Evolutionary conservation across 2,888 invertebrate genomes (phyloP).

Genomic region (Esperia sulphurella): DNA sequence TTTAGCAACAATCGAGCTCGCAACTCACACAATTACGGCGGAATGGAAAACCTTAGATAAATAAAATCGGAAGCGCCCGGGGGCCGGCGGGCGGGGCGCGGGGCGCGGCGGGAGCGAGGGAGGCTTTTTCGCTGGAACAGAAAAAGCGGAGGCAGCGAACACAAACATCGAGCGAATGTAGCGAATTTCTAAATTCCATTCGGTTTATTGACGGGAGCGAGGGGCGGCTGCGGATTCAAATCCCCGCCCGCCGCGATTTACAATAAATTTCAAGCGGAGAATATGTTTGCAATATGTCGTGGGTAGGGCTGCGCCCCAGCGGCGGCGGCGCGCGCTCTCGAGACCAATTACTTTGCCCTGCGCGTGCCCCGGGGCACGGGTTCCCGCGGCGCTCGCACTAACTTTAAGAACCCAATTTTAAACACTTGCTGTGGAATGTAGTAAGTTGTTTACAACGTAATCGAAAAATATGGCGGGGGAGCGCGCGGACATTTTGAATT

Average conservation of each 20-base stretch:
- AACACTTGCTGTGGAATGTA: constrained; percentile 58
- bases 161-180: constrained; percentile 70
- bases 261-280: constrained; percentile 75
- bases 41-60: constrained; percentile 77
- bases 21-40: constrained; percentile 74
- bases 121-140: constrained; percentile 45
- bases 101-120: constrained; percentile 18
- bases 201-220: constrained; percentile 66
- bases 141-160: constrained; percentile 70
- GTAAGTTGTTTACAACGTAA: constrained; percentile 66
- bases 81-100: constrained; percentile 14
- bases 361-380: constrained; percentile 26
- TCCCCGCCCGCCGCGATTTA: constrained; percentile 69
- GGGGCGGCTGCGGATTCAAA: constrained; percentile 50
- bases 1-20: constrained; percentile 71
- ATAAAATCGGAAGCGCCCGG: constrained; percentile 69
- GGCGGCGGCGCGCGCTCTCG: constrained; percentile 31
- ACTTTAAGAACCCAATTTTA: constrained; percentile 50
- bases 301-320: constrained; percentile 11
- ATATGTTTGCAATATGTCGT: constrained; percentile 75
- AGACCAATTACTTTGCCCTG: too few species aligned
- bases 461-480: constrained; percentile 37
- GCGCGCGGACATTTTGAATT: constrained; percentile 27
- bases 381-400: constrained; percentile 17
- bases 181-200: constrained; percentile 74